These are phyloP conservation scores for Oncorhynchus masou DNA, from an alignment of 2,113 vertebrate species.

Conservation along the genomic window DNA sequence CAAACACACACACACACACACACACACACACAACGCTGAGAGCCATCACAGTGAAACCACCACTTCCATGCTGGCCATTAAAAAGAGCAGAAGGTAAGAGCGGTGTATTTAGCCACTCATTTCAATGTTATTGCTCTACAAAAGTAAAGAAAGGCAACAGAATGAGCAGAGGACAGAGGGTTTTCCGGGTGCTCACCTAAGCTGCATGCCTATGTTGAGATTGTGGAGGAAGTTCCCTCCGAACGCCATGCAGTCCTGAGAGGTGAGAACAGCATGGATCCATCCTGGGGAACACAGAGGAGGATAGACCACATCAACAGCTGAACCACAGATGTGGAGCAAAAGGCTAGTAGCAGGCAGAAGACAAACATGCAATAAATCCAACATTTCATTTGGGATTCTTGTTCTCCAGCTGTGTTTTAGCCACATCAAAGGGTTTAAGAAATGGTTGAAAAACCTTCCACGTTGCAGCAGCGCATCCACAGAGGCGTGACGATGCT, in stretches of 20 bases:
- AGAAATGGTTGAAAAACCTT: background rate
- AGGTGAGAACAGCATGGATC: constrained; percentile 90
- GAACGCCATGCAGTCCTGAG: constrained; percentile 93
- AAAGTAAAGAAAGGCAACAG: too few species aligned
- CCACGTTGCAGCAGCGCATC: background rate
- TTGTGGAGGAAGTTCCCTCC: constrained; percentile 92
- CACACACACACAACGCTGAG: background rate
- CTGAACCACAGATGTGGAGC: background rate
- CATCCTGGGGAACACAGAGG: constrained; percentile 71
- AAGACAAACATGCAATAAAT: constrained; percentile 6
- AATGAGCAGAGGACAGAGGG: background rate
- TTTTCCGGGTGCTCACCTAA: constrained; percentile 79
- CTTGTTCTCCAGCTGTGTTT: constrained; percentile 10
- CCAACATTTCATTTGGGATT: background rate
- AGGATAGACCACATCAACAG: background rate
- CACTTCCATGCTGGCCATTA: too few species aligned
- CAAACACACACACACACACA: background rate
- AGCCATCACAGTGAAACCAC: too few species aligned
- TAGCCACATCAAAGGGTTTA: background rate
- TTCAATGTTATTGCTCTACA: too few species aligned
- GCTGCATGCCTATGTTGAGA: constrained; percentile 91
- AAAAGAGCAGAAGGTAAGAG: background rate
- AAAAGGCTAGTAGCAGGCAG: background rate
- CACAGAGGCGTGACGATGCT: constrained; percentile 3
- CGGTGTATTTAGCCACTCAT: background rate